Conservation (phyloP, 2,888 invertebrate species). For the Erannis defoliaria region DNA sequence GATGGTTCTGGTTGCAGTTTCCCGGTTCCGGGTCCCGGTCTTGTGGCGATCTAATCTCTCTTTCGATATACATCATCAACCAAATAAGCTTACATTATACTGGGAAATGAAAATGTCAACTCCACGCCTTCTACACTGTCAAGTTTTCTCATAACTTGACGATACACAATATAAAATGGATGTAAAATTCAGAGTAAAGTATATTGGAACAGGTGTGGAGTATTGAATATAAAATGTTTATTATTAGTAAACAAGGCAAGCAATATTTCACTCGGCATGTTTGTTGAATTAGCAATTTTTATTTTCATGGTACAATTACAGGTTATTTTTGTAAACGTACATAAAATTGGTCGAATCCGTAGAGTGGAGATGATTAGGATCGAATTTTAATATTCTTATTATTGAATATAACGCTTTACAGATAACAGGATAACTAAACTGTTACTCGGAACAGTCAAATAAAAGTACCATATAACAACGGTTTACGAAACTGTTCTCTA, state of each 20-base stretch:
- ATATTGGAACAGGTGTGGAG: constrained; percentile 15
- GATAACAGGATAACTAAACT: too few species aligned
- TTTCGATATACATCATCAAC: too few species aligned
- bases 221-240: constrained; percentile 28
- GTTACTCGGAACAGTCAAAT: too few species aligned
- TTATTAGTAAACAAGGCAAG: neutral
- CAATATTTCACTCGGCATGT: neutral
- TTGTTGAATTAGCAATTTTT: neutral
- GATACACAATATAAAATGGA: constrained; percentile 10
- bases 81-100: neutral
- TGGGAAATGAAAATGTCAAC: neutral
- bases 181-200: constrained; percentile 12
- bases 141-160: constrained; percentile 4
- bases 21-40: too few species aligned
- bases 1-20: too few species aligned
- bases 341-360: neutral
- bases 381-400: too few species aligned
- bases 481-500: too few species aligned
- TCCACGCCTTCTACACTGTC: neutral
- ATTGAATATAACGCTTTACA: too few species aligned
- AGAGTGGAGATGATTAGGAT: too few species aligned
- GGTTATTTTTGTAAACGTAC: neutral
- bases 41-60: too few species aligned
- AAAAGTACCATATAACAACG: too few species aligned
- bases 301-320: neutral